Base-by-base conservation (phyloP, 2,113 vertebrate species). In the Pangasianodon hypophthalmus region DNA sequence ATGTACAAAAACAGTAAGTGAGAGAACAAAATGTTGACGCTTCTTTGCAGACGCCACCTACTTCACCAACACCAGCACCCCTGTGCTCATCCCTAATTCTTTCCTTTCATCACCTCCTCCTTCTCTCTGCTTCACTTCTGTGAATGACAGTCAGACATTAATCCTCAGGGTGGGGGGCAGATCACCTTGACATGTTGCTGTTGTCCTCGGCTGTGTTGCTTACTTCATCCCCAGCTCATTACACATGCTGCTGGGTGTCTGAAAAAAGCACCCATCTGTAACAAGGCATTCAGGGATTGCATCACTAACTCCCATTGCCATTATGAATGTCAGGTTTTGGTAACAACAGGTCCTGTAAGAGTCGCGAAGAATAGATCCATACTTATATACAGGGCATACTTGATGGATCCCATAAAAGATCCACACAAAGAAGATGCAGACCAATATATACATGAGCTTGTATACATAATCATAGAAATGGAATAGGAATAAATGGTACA, bases 191-290 rank as follows among this genome's bases (percentile, higher is more conserved):
- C 86, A 75, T 85, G 75, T 44, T 87, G 37, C 62, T 46, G 48
- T 85, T 87, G 89, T 84, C 87, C 62, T 91, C 56, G 58, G 64
- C 87, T 73, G 46, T 89, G 88, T 91, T 92, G 86, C 89, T 88
- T 92, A 92, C 87, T 88, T 91, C 83, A 89, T 89, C 67, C 83
- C 80, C 46, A 56, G 64, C 88, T 92, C 89, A 90, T 93, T 92
- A 90, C 88, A 91, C 91, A 85, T 89, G 85, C 85, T 54, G 18
- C 84, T 87, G 58, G 88, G 85, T 89, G 54, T 87, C 89, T 88
- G 79, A 88, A 84, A 87, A 87, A 89, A 89, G 87, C 83, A 87
- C 73, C 86, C 85, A 89, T 90, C 89, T 91, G 82, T 91, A 92
- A 92, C 91, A 88, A 81, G 41, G 18, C 87, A 46, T 67, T 82